Evolutionary conservation across 2,113 vertebrate species (phyloP), one percentile per base, ranked within the genome.

Genomic region (Sclerurus mexicanus): DNA sequence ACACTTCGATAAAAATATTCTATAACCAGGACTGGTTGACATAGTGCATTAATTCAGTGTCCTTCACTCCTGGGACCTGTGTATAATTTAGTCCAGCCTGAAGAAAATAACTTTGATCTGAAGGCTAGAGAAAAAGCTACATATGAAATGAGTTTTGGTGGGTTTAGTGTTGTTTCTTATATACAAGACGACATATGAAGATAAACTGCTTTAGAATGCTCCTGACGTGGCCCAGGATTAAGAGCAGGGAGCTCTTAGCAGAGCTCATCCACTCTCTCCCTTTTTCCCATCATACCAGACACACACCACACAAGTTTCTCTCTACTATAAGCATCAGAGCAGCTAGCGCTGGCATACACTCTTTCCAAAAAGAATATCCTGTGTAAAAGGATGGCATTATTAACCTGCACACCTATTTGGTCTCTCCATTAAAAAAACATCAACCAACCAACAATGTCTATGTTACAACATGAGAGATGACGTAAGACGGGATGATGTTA

Each of bases 91-190:
- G 98, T 98, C 97, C 97, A 97, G 97, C 92, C 96, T 95, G 96
- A 97, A 98, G 98, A 98, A 98, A 98, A 98, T 98, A 98, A 98
- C 98, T 98, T 98, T 98, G 97, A 98, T 98, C 97, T 97, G 96
- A 98, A 98, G 96, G 97, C 97, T 98, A 95, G 94, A 91, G 93
- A 90, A 97, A 98, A 98, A 98, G 97, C 97, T 98, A 98, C 98
- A 98, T 98, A 98, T 95, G 96, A 98, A 98, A 98, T 98, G 97
- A 98, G 97, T 97, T 98, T 98, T 97, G 96, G 97, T 97, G 85
- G 95, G 94, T 95, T 98, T 98, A 97, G 95, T 84, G 89, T 97
- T 98, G 96, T 98, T 97, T 98, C 93, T 97, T 96, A 95, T 96
- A 97, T 92, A 94, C 82, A 95, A 97, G 92, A 95, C 62, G 67